Conservation (phyloP, 1,140 invertebrate genomes). For the Drosophila carrolli region DNA sequence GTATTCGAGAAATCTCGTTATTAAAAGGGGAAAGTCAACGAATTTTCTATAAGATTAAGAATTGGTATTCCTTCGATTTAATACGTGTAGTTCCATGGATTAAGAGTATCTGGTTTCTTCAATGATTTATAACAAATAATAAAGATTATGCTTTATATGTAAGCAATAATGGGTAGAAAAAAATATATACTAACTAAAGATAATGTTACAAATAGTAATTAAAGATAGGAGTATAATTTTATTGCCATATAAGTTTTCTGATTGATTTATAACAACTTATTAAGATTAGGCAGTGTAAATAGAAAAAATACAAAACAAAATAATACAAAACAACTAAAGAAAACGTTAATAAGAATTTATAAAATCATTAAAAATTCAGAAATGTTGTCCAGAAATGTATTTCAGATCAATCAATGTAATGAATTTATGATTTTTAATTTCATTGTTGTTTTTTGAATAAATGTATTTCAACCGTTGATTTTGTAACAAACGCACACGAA, state of each 20-base stretch:
- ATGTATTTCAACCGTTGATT: conserved; percentile 18
- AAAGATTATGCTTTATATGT: not conserved
- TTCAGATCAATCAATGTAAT: conserved; percentile 1
- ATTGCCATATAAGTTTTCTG: too few relatives aligned
- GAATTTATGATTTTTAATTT: conserved; percentile 1
- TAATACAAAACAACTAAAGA: not conserved
- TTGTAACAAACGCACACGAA: conserved; percentile 22
- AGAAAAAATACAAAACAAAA: not conserved
- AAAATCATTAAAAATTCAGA: not conserved
- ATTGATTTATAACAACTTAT: too few relatives aligned
- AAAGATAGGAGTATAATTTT: not conserved
- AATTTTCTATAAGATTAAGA: conserved; percentile 1
- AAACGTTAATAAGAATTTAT: not conserved
- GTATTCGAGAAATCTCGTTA: conserved; percentile 12
- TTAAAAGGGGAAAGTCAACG: not conserved
- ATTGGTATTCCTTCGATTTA: not conserved
- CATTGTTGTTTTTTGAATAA: conserved; percentile 7
- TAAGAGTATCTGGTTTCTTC: not conserved
- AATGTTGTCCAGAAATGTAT: not conserved
- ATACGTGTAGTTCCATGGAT: not conserved
- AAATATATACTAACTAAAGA: not conserved
- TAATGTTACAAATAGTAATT: not conserved
- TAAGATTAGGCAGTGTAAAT: too few relatives aligned
- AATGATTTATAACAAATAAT: not conserved
- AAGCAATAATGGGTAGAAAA: too few relatives aligned